Evolutionary conservation across 2,888 invertebrate species (phyloP).

Genomic region (Ligdia adustata): DNA sequence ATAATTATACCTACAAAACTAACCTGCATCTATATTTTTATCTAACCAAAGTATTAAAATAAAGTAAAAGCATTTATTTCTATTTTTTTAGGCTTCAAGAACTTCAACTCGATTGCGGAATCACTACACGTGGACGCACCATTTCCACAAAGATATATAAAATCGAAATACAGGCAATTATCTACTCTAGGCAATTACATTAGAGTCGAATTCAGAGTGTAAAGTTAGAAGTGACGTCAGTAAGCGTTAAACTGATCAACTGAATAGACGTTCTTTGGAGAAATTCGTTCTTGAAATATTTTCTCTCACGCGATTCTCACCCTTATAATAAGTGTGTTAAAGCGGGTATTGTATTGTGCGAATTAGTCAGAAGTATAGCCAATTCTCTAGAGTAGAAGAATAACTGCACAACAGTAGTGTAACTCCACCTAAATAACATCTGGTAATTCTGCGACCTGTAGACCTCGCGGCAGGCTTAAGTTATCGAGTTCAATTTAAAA

Average conservation of each 20-base stretch:
- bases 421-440: too few relatives aligned
- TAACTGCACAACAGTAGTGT: slow-evolving; percentile 14
- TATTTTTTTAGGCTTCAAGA: too few relatives aligned
- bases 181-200: background rate
- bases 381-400: slow-evolving; percentile 22
- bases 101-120: background rate
- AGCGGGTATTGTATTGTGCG: slow-evolving; percentile 45
- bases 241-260: background rate
- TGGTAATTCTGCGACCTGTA: too few relatives aligned
- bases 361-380: slow-evolving; percentile 18
- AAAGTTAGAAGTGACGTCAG: background rate
- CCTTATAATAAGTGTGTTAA: slow-evolving; percentile 36
- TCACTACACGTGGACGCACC: background rate
- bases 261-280: slow-evolving; percentile 64
- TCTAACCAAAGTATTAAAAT: too few relatives aligned
- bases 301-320: slow-evolving; percentile 25
- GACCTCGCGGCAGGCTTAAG: too few relatives aligned
- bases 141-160: slow-evolving; percentile 56
- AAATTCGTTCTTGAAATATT: slow-evolving; percentile 60
- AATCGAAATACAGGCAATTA: slow-evolving; percentile 32
- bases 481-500: too few relatives aligned
- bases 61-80: too few relatives aligned
- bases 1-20: too few relatives aligned
- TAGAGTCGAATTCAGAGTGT: slow-evolving; percentile 4
- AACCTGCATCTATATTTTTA: too few relatives aligned